Evolutionary conservation across 2,888 invertebrate genomes (phyloP).

Genomic region (Synergus umbraculus): DNA sequence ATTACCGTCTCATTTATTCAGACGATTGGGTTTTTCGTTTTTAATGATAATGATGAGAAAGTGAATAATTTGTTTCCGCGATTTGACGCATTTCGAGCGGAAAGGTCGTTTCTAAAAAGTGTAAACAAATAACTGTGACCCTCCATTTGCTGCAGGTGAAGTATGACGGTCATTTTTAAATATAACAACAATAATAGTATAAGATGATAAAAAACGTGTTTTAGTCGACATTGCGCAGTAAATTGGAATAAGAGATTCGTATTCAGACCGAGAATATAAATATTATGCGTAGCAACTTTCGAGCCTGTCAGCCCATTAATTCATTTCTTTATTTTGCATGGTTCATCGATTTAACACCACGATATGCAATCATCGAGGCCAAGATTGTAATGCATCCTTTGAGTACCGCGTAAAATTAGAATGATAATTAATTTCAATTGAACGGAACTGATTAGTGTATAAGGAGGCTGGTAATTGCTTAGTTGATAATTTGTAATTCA

Average conservation of each 20-base stretch:
- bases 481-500: too few relatives aligned
- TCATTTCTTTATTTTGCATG: too few relatives aligned
- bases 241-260: slow-evolving; percentile 6
- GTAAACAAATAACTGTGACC: background rate
- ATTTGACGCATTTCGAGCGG: background rate
- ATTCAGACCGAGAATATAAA: slow-evolving; percentile 14
- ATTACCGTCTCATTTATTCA: background rate
- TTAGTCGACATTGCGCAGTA: background rate
- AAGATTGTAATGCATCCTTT: too few relatives aligned
- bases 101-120: background rate
- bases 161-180: background rate
- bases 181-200: background rate
- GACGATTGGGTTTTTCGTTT: background rate
- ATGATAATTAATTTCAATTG: too few relatives aligned
- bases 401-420: too few relatives aligned
- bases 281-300: background rate
- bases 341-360: too few relatives aligned
- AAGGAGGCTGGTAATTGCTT: too few relatives aligned
- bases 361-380: too few relatives aligned
- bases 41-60: background rate
- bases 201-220: background rate
- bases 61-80: background rate
- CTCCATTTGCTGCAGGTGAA: background rate
- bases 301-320: background rate
- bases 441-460: too few relatives aligned